Base-by-base conservation (phyloP, 2,797 vertebrate genomes). In the Harpagifer antarcticus region DNA sequence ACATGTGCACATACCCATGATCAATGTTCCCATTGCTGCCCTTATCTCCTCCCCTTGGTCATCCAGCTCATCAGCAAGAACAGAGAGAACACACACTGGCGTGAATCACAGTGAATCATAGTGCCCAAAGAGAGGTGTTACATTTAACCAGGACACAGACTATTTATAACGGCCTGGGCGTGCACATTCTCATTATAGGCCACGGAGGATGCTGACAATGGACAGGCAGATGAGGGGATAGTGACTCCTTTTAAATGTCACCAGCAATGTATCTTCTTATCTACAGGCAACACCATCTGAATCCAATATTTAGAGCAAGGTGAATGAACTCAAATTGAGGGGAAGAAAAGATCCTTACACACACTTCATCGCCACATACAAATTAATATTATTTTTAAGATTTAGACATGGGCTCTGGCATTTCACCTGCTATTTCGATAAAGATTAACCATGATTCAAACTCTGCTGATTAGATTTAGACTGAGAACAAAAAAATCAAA, bases 41-140 rank as follows among this genome's bases (percentile, higher is more conserved):
- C 84, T 79, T 85, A 74, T 79, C 79, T 68, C 71, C 79, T 78
- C 79, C 87, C 79, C 86, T 74, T 19, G 82, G 89, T 86, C 85
- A 85, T 87, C 85, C 84, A 90, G 80, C 90, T 93, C 89, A 91
- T 93, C 87, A 88, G 80, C 83, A 85, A 88, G 88, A 91, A 92
- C 83, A 91, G 75, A 87, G 73, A 84, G 89, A 85, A 85, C 86
- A 90, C 87, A 88, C 79, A 70, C 79, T 81, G 85, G 84, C 88
- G 86, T 92, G 93, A 93, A 92, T 94, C 92, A 93, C 81, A 61
- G 76, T 93, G 92, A 94, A 90, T 94, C 93, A 94, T 91, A 92
- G 88, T 88, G 84, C 79, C 86, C 87, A 78, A 85, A 84, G 86
- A 92, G 89, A 94, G 90, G 91, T 93, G 91, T 91, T 92, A 88